phyloP scores from a whole-genome alignment of 1,140 invertebrate genomes.

The Trachymyrmex septentrionalis region DNA sequence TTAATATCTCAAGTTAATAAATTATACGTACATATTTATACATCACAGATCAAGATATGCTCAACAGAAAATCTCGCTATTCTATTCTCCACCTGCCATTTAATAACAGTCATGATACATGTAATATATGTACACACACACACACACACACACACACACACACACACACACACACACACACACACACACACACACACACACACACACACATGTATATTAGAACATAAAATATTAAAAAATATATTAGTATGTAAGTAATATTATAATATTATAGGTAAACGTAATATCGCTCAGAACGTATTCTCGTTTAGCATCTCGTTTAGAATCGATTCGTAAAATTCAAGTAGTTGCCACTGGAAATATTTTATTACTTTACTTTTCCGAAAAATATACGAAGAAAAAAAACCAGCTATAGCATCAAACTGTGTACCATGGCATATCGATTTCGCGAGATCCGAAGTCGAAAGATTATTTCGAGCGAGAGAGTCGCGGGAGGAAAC shows the following conservation, averaged over 20 bases:
- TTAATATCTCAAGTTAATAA: conserved; percentile 34
- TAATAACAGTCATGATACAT: neutral
- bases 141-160: no score
- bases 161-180: neutral
- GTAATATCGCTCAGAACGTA: neutral
- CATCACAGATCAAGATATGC: conserved; percentile 26
- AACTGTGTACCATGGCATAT: conserved; percentile 54
- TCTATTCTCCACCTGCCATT: neutral
- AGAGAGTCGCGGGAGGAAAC: conserved; percentile 62
- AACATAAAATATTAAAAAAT: neutral
- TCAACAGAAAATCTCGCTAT: neutral
- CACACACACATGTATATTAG: neutral
- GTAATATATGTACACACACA: neutral
- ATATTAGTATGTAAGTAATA: neutral
- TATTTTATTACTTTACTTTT: neutral
- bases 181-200: no score
- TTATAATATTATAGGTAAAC: neutral
- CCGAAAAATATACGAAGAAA: neutral
- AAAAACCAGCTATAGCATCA: conserved; percentile 7
- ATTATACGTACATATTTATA: neutral
- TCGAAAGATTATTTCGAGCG: conserved; percentile 68
- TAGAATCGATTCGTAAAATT: conserved; percentile 11
- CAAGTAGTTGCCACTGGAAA: neutral
- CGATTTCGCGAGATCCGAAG: conserved; percentile 61
- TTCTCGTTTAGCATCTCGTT: no score